phyloP scores from a whole-genome alignment of 2,888 invertebrate genomes.

The Drosophila diplacantha region DNA sequence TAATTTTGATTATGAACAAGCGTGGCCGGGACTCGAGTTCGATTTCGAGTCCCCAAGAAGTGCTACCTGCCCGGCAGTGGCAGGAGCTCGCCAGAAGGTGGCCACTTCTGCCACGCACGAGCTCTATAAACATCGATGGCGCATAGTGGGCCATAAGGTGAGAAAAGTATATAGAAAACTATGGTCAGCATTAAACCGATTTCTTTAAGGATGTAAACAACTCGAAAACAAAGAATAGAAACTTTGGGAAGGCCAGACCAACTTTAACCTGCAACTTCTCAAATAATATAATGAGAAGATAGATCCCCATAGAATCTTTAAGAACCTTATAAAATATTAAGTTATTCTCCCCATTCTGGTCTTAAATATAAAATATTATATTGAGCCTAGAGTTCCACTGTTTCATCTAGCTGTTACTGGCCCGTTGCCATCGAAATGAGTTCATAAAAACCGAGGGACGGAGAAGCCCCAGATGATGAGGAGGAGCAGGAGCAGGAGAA shows the following conservation, averaged over 20 bases:
- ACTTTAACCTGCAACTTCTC: not conserved
- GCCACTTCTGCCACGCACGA: slow-evolving; percentile 55
- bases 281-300: not conserved
- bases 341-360: not conserved
- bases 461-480: slow-evolving; percentile 21
- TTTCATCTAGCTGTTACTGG: slow-evolving; percentile 29
- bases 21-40: slow-evolving; percentile 43
- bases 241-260: rapidly evolving
- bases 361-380: not conserved
- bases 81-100: slow-evolving; percentile 28
- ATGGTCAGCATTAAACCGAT: not conserved
- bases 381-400: slow-evolving; percentile 41
- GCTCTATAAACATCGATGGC: slow-evolving; percentile 36
- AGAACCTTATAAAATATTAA: not conserved
- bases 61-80: slow-evolving; percentile 16
- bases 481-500: slow-evolving; percentile 1
- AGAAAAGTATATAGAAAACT: not conserved
- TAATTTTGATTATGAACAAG: slow-evolving; percentile 74
- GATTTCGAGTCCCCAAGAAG: slow-evolving; percentile 9
- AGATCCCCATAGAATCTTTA: not conserved
- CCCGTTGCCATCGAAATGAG: slow-evolving; percentile 53
- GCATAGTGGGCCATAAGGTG: slow-evolving; percentile 8
- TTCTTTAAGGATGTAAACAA: not conserved
- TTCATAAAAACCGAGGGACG: slow-evolving; percentile 51
- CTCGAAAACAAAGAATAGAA: no score